Percentiles rank a stretch among this genome's conserved stretches.
phyloP scores from a whole-genome alignment of 2,113 vertebrate genomes.

The Columba livia region DNA sequence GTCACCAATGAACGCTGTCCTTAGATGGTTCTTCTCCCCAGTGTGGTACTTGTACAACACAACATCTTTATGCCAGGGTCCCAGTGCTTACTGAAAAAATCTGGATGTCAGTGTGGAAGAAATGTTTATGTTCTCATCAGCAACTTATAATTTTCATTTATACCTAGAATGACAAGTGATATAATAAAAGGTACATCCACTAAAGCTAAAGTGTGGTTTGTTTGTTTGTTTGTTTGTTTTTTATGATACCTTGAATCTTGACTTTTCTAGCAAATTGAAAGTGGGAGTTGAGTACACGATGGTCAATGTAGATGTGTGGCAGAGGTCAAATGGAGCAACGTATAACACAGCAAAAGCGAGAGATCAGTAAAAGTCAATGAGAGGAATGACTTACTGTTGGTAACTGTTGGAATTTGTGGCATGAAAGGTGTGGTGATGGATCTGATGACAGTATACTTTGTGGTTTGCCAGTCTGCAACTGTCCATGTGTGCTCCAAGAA shows the following conservation, averaged over 20 bases:
- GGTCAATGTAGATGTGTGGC: neutral
- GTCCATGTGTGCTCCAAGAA: conserved; percentile 64
- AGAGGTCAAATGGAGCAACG: neutral
- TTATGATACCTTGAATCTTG: neutral
- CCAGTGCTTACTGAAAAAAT: neutral
- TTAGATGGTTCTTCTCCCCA: neutral
- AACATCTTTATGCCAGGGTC: neutral
- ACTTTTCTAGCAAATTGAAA: neutral
- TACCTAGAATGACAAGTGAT: neutral
- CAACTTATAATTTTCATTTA: neutral
- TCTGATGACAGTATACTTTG: conserved; percentile 56
- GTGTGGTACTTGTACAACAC: neutral
- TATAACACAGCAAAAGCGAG: neutral
- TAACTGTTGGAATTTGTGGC: conserved; percentile 47
- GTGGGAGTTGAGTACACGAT: neutral
- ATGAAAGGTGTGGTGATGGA: conserved; percentile 61
- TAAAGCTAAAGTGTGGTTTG: neutral
- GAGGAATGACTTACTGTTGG: conserved; percentile 55
- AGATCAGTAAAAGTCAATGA: neutral
- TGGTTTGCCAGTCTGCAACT: conserved; percentile 56
- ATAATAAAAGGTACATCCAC: neutral
- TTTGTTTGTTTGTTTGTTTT: neutral
- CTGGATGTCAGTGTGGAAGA: neutral
- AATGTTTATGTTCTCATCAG: neutral
- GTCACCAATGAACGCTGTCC: neutral